phyloP scores from a whole-genome alignment of 2,888 invertebrate species.

The Diadegma fenestrale region DNA sequence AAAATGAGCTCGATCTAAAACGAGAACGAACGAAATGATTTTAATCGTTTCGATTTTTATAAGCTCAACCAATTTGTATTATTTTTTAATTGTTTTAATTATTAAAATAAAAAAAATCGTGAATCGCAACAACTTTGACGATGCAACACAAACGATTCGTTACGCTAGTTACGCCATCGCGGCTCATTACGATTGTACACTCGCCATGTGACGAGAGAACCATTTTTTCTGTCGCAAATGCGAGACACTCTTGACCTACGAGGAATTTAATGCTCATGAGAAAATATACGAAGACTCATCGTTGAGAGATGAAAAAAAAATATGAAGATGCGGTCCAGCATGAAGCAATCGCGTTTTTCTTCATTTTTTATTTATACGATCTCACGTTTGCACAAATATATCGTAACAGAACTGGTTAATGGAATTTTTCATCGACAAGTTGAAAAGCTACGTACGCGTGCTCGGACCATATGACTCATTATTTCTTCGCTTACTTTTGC shows the following conservation, averaged over 20 bases:
- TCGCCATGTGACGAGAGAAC: background rate
- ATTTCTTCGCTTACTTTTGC: slow-evolving; percentile 16
- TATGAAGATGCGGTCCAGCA: slow-evolving; percentile 55
- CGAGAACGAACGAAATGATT: background rate
- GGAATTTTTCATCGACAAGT: slow-evolving; percentile 36
- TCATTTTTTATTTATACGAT: slow-evolving; percentile 23
- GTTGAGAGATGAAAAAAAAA: slow-evolving; percentile 22
- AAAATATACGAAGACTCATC: slow-evolving; percentile 32
- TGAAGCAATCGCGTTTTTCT: slow-evolving; percentile 61
- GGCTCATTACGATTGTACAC: slow-evolving; percentile 14
- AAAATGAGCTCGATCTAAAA: background rate
- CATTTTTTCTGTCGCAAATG: background rate
- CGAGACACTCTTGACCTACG: slow-evolving; percentile 34
- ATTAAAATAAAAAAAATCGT: background rate
- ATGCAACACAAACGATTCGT: slow-evolving; percentile 24
- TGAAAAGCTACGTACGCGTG: slow-evolving; percentile 54
- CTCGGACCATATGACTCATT: slow-evolving; percentile 52
- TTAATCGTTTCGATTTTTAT: background rate
- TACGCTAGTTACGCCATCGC: background rate
- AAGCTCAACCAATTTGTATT: background rate
- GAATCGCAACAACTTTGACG: slow-evolving; percentile 3
- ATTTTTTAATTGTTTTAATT: too few species aligned
- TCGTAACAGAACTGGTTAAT: slow-evolving; percentile 11
- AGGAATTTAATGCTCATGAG: slow-evolving; percentile 58
- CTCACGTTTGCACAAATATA: slow-evolving; percentile 8